A percentile compares a stretch with the other conserved stretches of the same genome.
Conservation (phyloP, 2,797 vertebrate genomes). For the Hephaestus fuliginosus region DNA sequence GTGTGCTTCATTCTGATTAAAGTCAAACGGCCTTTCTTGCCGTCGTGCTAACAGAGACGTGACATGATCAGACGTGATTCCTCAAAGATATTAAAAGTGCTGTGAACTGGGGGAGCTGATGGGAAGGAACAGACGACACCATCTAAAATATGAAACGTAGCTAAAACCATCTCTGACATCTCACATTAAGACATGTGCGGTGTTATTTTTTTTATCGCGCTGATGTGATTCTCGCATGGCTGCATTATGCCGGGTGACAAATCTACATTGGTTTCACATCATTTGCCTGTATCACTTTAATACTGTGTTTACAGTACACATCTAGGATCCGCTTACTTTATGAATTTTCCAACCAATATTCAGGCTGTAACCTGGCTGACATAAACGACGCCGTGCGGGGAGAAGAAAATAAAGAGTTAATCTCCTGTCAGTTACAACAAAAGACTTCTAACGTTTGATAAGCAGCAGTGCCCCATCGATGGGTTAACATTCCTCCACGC, state of each 20-base stretch:
- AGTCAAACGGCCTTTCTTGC: conserved; percentile 42
- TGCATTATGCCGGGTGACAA: background rate
- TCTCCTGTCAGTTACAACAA: conserved; percentile 42
- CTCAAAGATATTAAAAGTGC: conserved; percentile 53
- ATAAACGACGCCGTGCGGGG: conserved; percentile 14
- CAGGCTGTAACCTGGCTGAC: conserved; percentile 1
- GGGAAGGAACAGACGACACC: conserved; percentile 29
- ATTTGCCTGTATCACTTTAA: background rate
- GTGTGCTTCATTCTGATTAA: conserved; percentile 48
- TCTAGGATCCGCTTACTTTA: background rate
- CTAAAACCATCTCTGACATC: conserved; percentile 4
- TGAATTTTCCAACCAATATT: conserved; percentile 11
- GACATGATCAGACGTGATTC: conserved; percentile 55
- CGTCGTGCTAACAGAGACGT: conserved; percentile 31
- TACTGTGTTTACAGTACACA: background rate
- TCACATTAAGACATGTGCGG: conserved; percentile 6
- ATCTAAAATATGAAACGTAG: conserved; percentile 20
- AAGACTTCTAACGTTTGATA: conserved; percentile 1
- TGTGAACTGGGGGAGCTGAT: conserved; percentile 43
- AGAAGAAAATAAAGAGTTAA: conserved; percentile 25
- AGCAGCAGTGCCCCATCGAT: conserved; percentile 1
- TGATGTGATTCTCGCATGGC: conserved; percentile 14
- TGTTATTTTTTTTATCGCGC: background rate
- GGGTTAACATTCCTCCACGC: conserved; percentile 9
- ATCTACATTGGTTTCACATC: background rate